Conservation (phyloP, 2,888 invertebrate genomes). For the Acanthosepion lycidas region DNA sequence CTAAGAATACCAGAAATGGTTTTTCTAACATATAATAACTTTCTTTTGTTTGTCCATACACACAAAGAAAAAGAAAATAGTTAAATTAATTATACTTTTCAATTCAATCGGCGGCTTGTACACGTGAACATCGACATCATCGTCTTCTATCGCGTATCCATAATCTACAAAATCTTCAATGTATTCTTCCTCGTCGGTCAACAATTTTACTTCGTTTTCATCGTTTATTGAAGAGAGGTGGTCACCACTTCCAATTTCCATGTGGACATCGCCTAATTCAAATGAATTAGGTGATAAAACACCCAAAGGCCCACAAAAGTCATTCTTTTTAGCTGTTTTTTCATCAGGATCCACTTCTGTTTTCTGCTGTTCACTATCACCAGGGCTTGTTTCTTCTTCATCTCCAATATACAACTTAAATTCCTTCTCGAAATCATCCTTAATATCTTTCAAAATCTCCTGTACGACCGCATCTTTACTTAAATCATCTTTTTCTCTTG, state of each 20-base stretch:
- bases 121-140: neutral
- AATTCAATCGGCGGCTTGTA: constrained; percentile 16
- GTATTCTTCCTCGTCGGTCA: neutral
- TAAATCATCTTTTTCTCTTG: neutral
- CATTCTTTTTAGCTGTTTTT: neutral
- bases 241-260: neutral
- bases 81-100: neutral
- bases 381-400: neutral
- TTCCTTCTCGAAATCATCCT: neutral
- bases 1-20: too few species aligned
- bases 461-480: neutral
- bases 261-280: neutral
- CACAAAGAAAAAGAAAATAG: neutral
- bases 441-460: neutral
- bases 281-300: neutral
- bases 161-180: constrained; percentile 35
- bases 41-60: too few species aligned
- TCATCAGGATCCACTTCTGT: too few species aligned
- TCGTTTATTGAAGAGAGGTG: neutral
- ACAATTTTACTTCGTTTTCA: neutral
- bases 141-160: neutral
- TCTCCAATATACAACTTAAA: neutral
- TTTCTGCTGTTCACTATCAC: neutral
- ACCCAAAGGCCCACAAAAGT: neutral
- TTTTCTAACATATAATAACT: too few species aligned